Conservation (phyloP, 2,113 vertebrate species). For the Ameiurus melas region DNA sequence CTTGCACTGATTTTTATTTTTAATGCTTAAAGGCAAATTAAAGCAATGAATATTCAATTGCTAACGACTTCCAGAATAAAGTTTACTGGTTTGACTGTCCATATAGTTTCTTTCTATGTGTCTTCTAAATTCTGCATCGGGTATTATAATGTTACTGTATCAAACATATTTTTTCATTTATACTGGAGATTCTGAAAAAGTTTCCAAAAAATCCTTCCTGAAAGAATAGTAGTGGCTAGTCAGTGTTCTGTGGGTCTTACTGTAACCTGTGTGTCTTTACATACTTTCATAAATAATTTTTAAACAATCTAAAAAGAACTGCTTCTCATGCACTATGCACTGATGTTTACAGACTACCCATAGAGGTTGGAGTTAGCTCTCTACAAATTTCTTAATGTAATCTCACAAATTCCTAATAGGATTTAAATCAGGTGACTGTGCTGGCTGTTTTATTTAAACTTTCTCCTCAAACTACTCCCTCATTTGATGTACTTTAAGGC, state of each 20-base stretch:
- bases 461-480: not conserved
- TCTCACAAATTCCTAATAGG: not conserved
- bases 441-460: not conserved
- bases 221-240: not conserved
- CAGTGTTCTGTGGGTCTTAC: not conserved
- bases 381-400: not conserved
- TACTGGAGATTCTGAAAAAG: not conserved
- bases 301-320: not conserved
- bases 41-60: constrained; percentile 29
- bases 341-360: not conserved
- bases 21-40: constrained; percentile 10
- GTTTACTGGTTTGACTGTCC: not conserved
- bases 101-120: not conserved
- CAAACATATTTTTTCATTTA: not conserved
- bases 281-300: not conserved
- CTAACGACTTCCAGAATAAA: constrained; percentile 44
- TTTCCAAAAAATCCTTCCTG: not conserved
- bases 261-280: not conserved
- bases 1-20: constrained; percentile 40
- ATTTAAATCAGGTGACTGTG: not conserved
- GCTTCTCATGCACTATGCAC: not conserved
- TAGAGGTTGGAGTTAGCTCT: not conserved
- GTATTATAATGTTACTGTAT: not conserved
- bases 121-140: not conserved
- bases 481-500: not conserved